Base-by-base conservation (phyloP, 2,797 vertebrate genomes). In the Gila robusta region DNA sequence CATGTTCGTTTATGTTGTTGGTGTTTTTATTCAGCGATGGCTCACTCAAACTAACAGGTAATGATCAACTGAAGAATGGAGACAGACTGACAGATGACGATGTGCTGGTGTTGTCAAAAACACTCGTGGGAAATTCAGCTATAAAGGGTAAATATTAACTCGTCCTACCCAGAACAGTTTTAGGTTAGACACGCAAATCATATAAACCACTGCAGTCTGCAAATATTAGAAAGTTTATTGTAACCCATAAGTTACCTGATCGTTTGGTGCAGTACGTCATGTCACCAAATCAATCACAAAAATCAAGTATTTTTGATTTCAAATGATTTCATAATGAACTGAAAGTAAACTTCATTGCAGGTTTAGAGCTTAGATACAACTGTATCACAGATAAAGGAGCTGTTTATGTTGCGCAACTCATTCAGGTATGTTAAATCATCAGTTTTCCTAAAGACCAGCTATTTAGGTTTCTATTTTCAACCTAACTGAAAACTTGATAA, bases 321-420 rank as follows among this genome's bases (percentile, higher is more conserved):
- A n/a, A 66, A 6, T 19, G 28, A 28, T 70, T 39, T 86, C 5
- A 52, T 49, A 89, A 83, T 79, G 91, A 88, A 88, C 8, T 52
- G 2, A 47, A 37, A 52, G 72, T n/a, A 35, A 73, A 72, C 1
- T 28, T 35, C 3, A 35, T 77, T 52, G 70, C 95, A 95, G 97
- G 94, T 90, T 92, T 98, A 84, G 96, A 98, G 87, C 80, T 98
- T 52, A 90, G 94, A 19, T 98, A 94, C 79, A 98, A 98, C 44
- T 54, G 91, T 81, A 80, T 98, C 77, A 93, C 94, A 9, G 95
- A 98, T 88, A 87, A 88, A 71, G 98, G 97, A 7, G 95, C 93
- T 0, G 79, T 67, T 76, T 92, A 96, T 44, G 41, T 97, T 4
- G 93, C 95, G 52, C 85, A 90, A 0, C 94, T 98, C 23, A 90